phyloP scores from a whole-genome alignment of 2,113 vertebrate species.

The Gymnocephalus cernua region DNA sequence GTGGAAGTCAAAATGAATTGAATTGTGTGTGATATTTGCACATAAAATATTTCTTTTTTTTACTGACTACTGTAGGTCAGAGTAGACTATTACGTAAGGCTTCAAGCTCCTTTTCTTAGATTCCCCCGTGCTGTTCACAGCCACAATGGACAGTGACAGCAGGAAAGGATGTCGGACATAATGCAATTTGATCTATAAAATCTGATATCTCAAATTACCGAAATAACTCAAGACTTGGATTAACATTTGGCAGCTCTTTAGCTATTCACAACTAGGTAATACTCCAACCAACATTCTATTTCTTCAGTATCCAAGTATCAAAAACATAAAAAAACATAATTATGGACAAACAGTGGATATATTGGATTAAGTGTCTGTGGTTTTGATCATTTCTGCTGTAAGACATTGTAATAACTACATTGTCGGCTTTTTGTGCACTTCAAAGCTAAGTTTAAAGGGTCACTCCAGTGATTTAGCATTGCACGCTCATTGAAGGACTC shows the following conservation, averaged over 20 bases:
- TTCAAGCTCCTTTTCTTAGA: not conserved
- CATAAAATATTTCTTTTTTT: conserved; percentile 4
- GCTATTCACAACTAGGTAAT: not conserved
- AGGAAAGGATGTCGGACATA: not conserved
- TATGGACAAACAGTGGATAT: not conserved
- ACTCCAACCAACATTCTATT: not conserved
- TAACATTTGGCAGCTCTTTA: not conserved
- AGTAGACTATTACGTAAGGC: not conserved
- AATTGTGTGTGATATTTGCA: conserved; percentile 36
- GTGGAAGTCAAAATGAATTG: conserved; percentile 25
- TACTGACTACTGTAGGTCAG: not conserved
- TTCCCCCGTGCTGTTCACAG: conserved; percentile 1
- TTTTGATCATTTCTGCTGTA: not conserved
- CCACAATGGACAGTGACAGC: not conserved
- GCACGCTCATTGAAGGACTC: not conserved
- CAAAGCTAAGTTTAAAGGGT: not conserved
- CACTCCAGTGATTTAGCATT: not conserved
- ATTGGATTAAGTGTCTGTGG: not conserved
- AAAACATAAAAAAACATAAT: not conserved
- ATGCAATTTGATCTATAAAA: conserved; percentile 8
- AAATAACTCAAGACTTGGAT: conserved; percentile 2
- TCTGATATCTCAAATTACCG: conserved; percentile 5
- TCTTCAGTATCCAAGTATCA: not conserved
- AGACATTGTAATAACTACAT: not conserved
- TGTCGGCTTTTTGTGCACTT: not conserved